Base-by-base conservation (phyloP, 2,888 invertebrate species). In the Pseudococcus viburni region DNA sequence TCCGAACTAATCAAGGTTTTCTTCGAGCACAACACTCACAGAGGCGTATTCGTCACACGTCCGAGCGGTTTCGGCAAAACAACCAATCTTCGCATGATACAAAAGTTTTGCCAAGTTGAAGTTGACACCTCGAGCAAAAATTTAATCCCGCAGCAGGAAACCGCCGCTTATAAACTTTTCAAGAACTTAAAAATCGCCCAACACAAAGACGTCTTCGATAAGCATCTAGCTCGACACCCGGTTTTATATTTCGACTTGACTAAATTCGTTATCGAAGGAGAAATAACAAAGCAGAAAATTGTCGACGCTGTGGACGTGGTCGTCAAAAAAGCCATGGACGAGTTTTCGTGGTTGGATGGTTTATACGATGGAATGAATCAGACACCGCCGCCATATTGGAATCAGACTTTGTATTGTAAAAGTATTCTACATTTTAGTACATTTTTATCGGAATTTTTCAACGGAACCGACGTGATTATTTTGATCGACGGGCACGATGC, bases 1-100 rank as follows among this genome's bases (percentile, higher is more conserved):
- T 64, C 64, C 64, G 64, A 64, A 64, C 64, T 64, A 64, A 64
- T 64, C 0, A 64, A 64, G 64, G 64, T 64, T 7, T 64, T 64
- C 12, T 64, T 64, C 64, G 19, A 64, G 22, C 64, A 64, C 64
- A 64, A 64, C 22, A 64, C 64, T 64, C 64, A 64, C 64, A 19
- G 22, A 64, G 64, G 64, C 19, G 22, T 64, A 64, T 64, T 64
- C 64, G 64, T 64, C 19, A 64, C 64, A 22, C 64, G 64, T 22
- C 64, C 64, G 22, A 19, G 22, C 64, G 64, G 64, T 64, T 64
- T 64, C 22, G 64, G 64, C 19, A 64, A 64, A 64, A 64, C 64
- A 19, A 22, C 22, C 22, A 64, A 64, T 64, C 64, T 64, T 22
- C 64, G 64, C 8, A 64, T 64, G 64, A 64, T 64, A 64, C 64